Evolutionary conservation across 1,140 invertebrate genomes (phyloP), one percentile per base, ranked within the genome.

Genomic region (Camponotus vicinus): DNA sequence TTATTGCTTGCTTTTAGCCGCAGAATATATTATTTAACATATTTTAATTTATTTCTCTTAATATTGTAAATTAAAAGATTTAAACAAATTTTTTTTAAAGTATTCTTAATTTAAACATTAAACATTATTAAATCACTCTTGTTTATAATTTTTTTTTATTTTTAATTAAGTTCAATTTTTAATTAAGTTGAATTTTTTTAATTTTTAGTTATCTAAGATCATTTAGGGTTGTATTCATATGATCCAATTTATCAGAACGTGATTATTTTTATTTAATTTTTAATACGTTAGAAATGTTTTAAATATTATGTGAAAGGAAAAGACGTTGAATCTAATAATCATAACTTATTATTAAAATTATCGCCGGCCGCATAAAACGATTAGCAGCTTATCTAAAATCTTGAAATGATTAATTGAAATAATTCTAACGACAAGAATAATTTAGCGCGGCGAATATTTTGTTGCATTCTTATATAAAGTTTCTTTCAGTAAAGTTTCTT

Each of bases 391-490:
- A n/a, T 13, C 18, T 45, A 13, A 37, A 42, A 15, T 83, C 61
- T 15, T 27, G 13, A 11, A 75, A 83, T 37, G 67, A 45, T 57
- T 34, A 40, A 59, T 40, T 70, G 37, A 40, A 80, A 80, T 71
- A 27, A 27, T 27, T 27, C 27, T 27, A 70, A 42, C n/a, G 27
- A 61, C 71, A 8, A 83, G 27, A 61, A 63, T 27, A 13, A 40
- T 21, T 73, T 52, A 57, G 13, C 9, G 8, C 21, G 37, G n/a
- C 40, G 13, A n/a, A 21, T 61, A 37, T 82, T 34, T 34, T 73
- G 15, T 3, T 9, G 3, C 49, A 18, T 52, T 52, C 15, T 52
- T 52, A 52, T 13, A 34, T 40, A 18, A 70, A 57, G 13, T 63
- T 21, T 37, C 2, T 69, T 55, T 40, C 15, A 5, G 27, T 18